Evolutionary conservation across 2,888 invertebrate genomes (phyloP).

Genomic region (Caenorhabditis japonica): DNA sequence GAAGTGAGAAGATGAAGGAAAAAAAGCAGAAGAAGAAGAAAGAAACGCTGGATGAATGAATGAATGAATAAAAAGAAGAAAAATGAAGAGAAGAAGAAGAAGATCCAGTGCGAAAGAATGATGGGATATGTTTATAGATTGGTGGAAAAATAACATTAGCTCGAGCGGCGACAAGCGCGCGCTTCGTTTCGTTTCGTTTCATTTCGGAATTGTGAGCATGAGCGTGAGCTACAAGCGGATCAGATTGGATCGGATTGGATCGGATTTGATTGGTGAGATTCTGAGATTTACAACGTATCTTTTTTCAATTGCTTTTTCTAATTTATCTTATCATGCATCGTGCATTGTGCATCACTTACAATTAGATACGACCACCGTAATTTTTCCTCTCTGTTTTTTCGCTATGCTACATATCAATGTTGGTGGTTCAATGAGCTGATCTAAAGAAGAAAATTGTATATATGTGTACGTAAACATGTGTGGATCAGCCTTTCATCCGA

Average conservation of each 20-base stretch:
- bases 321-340: conserved; percentile 2
- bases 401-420: not conserved
- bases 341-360: too few relatives aligned
- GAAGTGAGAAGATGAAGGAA: conserved; percentile 9
- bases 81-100: conserved; percentile 4
- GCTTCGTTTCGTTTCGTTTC: too few relatives aligned
- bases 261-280: conserved; percentile 26
- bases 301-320: conserved; percentile 4
- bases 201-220: too few relatives aligned
- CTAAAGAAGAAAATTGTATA: too few relatives aligned
- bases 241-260: conserved; percentile 17
- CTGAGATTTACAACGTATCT: conserved; percentile 18
- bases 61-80: conserved; percentile 16
- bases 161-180: conserved; percentile 15
- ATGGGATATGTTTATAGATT: conserved; percentile 52
- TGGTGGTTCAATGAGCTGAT: too few relatives aligned
- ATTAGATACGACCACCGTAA: conserved; percentile 1
- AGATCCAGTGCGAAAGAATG: conserved; percentile 30
- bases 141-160: conserved; percentile 51
- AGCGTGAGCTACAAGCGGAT: conserved; percentile 17
- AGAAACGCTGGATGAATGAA: conserved; percentile 5
- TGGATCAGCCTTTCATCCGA: conserved; percentile 10
- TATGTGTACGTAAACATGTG: not conserved
- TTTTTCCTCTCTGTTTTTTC: conserved; percentile 21
- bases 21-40: conserved; percentile 8